These are phyloP conservation scores for Cephus spinipes DNA, from an alignment of 2,888 invertebrate genomes.

Conservation along the genomic window DNA sequence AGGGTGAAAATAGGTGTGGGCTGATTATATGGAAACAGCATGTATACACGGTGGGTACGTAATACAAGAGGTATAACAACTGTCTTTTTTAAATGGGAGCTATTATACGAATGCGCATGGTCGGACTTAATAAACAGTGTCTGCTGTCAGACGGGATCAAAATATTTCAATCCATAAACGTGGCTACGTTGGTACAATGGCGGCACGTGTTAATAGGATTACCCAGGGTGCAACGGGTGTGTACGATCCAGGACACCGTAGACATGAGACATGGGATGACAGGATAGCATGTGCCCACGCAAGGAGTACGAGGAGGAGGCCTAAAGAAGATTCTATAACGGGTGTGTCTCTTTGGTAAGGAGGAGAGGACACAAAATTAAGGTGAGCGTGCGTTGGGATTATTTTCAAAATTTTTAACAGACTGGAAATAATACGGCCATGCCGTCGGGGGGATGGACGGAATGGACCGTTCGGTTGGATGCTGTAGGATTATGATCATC, in stretches of 20 bases:
- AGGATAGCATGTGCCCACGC: slow-evolving; percentile 47
- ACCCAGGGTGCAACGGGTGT: slow-evolving; percentile 43
- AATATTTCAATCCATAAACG: slow-evolving; percentile 52
- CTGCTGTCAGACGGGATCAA: slow-evolving; percentile 34
- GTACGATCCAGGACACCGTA: slow-evolving; percentile 27
- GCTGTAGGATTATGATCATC: slow-evolving; percentile 52
- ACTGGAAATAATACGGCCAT: not conserved
- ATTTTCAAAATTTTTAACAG: not conserved
- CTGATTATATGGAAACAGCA: not conserved
- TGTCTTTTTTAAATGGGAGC: not conserved
- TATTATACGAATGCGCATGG: not conserved
- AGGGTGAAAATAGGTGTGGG: not conserved
- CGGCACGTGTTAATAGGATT: slow-evolving; percentile 60
- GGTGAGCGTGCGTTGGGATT: not conserved
- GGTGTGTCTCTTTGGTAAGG: not conserved
- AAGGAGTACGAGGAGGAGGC: slow-evolving; percentile 23
- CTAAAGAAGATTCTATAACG: slow-evolving; percentile 34
- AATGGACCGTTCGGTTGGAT: not conserved
- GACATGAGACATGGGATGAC: slow-evolving; percentile 37
- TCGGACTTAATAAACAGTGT: slow-evolving; percentile 3
- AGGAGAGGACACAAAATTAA: not conserved
- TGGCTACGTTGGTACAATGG: slow-evolving; percentile 44
- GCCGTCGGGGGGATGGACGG: not conserved
- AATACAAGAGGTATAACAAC: not conserved
- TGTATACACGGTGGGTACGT: slow-evolving; percentile 10